phyloP scores from a whole-genome alignment of 2,797 vertebrate genomes.

The Chloroceryle amazona region DNA sequence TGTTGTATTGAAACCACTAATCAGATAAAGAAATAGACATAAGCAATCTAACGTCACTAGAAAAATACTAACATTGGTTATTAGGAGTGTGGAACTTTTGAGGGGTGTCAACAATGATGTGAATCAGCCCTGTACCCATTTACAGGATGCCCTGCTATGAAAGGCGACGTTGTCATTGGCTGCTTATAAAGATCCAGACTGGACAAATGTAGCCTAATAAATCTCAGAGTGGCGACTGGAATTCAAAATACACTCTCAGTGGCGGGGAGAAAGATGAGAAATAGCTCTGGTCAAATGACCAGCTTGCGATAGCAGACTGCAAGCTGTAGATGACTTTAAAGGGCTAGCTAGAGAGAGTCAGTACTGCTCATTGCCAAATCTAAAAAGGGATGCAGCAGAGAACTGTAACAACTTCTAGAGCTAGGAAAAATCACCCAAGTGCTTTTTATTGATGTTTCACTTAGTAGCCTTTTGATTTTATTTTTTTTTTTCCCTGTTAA shows the following conservation, averaged over 20 bases:
- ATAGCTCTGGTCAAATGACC: neutral
- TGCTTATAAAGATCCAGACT: neutral
- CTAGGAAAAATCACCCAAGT: neutral
- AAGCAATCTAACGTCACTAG: neutral
- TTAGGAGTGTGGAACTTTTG: neutral
- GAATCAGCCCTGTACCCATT: neutral
- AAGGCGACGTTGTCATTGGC: rapidly evolving
- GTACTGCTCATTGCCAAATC: neutral
- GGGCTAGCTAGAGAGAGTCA: neutral
- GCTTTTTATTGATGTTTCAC: neutral
- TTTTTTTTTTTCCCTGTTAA: neutral
- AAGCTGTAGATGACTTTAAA: neutral
- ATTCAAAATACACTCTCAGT: neutral
- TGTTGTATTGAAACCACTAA: neutral
- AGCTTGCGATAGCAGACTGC: neutral
- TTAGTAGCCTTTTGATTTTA: neutral
- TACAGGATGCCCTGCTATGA: neutral
- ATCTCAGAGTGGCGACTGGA: neutral
- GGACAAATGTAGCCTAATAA: neutral
- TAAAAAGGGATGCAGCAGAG: neutral
- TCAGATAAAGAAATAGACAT: neutral
- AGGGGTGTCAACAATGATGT: neutral
- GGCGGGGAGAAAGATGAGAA: neutral
- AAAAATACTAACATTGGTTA: neutral
- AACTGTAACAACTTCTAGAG: neutral